Percentiles rank a stretch among this genome's conserved stretches.
phyloP scores from a whole-genome alignment of 1,140 invertebrate species.

The Gryllus bimaculatus region DNA sequence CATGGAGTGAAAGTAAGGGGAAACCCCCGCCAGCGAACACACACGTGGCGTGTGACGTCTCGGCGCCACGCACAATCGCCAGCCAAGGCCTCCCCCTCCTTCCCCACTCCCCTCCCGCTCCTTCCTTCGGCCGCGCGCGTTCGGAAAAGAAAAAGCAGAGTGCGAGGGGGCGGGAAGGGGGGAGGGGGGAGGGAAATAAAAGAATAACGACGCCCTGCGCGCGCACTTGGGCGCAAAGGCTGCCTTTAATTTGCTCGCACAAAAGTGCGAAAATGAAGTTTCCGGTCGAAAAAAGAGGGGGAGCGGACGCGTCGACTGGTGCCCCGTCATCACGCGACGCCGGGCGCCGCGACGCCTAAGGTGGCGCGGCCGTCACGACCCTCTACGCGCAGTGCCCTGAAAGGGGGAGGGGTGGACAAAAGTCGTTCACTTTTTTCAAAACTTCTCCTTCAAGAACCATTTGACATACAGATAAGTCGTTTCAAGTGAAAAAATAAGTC shows the following conservation, averaged over 20 bases:
- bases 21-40: too few species aligned
- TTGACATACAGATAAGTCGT: too few species aligned
- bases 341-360: too few species aligned
- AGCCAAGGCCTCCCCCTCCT: neutral
- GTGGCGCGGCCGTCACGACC: too few species aligned
- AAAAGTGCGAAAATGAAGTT: conserved; percentile 5
- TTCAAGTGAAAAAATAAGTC: too few species aligned
- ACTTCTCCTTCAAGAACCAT: too few species aligned
- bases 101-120: neutral
- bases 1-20: too few species aligned
- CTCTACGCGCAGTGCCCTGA: too few species aligned
- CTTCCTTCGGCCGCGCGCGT: neutral
- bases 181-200: neutral
- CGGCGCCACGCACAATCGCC: neutral
- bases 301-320: neutral
- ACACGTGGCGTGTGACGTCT: too few species aligned
- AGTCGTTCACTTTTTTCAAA: too few species aligned
- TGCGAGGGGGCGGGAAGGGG: too few species aligned
- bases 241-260: neutral
- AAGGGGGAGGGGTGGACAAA: too few species aligned
- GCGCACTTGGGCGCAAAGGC: neutral
- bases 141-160: neutral
- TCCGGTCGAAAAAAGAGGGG: neutral
- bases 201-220: neutral
- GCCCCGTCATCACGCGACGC: neutral